Evolutionary conservation across 2,113 vertebrate genomes (phyloP).

Genomic region (Dicerorhinus sumatrensis): DNA sequence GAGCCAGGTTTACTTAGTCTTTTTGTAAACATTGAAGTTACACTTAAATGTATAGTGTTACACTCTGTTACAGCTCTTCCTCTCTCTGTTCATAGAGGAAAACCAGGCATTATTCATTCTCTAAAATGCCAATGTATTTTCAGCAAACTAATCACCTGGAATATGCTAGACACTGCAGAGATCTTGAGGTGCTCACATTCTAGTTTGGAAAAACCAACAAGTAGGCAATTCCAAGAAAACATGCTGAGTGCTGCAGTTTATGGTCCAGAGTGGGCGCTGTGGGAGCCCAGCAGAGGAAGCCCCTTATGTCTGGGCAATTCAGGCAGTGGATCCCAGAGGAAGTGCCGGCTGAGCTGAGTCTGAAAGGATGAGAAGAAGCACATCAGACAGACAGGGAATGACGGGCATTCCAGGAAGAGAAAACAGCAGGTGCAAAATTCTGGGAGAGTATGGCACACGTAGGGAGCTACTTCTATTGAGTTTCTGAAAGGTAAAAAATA

Average conservation of each 20-base stretch:
- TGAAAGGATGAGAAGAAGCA: not conserved
- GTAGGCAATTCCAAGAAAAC: not conserved
- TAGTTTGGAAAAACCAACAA: slow-evolving; percentile 8
- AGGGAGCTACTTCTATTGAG: not conserved
- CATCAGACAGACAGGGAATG: not conserved
- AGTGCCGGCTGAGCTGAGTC: not conserved
- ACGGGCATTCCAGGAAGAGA: not conserved
- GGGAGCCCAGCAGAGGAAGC: not conserved
- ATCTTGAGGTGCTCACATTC: not conserved
- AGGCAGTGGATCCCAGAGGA: not conserved
- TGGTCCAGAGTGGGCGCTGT: accelerated
- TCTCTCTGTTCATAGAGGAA: not conserved
- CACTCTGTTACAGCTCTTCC: not conserved
- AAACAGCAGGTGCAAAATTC: not conserved
- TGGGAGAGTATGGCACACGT: not conserved
- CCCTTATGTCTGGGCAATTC: not conserved
- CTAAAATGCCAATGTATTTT: not conserved
- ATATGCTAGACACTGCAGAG: not conserved
- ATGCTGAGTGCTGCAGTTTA: not conserved
- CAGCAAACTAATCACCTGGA: not conserved
- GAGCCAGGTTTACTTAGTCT: not conserved
- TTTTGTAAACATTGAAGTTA: not conserved
- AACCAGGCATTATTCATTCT: not conserved
- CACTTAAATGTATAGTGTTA: not conserved
- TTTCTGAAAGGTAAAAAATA: not conserved